Conservation (phyloP, 2,113 vertebrate species). For the Stegostoma tigrinum region DNA sequence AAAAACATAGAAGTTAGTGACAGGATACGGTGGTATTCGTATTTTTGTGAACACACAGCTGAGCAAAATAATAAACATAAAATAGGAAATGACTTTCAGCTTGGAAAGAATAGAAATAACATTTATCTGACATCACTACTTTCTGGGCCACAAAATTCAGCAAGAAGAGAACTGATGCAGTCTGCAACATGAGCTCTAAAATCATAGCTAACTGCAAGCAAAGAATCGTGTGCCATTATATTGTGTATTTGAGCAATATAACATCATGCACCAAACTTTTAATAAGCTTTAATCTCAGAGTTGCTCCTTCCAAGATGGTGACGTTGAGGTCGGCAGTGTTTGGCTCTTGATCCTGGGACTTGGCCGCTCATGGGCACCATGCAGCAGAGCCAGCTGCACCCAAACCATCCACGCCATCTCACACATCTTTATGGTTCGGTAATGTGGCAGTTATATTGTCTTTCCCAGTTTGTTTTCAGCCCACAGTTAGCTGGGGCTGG, state of each 20-base stretch:
- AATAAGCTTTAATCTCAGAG: background rate
- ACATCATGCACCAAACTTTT: background rate
- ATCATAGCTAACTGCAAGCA: background rate
- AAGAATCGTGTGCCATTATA: background rate
- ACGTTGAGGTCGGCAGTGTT: too few relatives aligned
- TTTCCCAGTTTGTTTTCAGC: too few relatives aligned
- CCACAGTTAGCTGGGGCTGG: too few relatives aligned
- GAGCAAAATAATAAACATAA: background rate
- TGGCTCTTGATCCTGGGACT: too few relatives aligned
- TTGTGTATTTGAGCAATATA: background rate
- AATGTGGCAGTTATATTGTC: too few relatives aligned
- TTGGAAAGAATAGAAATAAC: background rate
- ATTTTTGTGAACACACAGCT: slow-evolving; percentile 4
- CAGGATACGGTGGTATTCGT: background rate
- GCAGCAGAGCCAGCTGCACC: too few relatives aligned
- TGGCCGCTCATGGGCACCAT: too few relatives aligned
- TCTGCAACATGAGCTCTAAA: background rate
- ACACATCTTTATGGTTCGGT: too few relatives aligned
- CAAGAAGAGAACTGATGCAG: background rate
- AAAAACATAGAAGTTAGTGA: background rate
- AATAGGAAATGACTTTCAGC: background rate
- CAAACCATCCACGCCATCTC: too few relatives aligned
- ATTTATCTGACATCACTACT: background rate
- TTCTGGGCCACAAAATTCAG: background rate
- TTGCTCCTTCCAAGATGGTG: too few relatives aligned